Evolutionary conservation across 2,888 invertebrate genomes (phyloP).

Genomic region (Pachliopta kotzebuea): DNA sequence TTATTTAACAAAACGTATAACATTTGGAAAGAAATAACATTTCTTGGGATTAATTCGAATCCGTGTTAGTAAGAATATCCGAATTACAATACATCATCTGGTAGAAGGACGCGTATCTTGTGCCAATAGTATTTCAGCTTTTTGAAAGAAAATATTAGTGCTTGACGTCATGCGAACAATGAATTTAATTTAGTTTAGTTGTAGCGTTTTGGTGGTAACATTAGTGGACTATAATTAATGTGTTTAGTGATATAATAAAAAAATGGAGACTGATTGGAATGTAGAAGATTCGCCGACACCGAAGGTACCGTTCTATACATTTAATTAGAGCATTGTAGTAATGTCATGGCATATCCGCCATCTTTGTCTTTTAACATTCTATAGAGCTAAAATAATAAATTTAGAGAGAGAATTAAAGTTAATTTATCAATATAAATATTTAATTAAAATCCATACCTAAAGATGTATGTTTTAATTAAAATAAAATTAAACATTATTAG

Average conservation of each 20-base stretch:
- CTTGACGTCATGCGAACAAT: constrained; percentile 75
- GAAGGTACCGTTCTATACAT: constrained; percentile 60
- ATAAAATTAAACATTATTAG: neutral
- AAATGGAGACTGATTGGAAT: constrained; percentile 96
- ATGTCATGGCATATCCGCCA: constrained; percentile 73
- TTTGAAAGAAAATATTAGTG: constrained; percentile 48
- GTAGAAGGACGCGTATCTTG: constrained; percentile 36
- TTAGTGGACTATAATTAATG: constrained; percentile 70
- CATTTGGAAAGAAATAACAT: neutral
- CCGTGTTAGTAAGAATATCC: constrained; percentile 27
- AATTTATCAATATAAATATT: no score
- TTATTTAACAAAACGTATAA: no score
- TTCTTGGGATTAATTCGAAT: neutral
- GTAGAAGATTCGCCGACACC: constrained; percentile 85
- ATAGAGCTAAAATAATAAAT: constrained; percentile 50
- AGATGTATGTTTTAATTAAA: neutral
- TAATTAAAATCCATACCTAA: neutral
- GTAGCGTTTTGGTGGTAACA: constrained; percentile 64
- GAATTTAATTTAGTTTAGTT: constrained; percentile 62
- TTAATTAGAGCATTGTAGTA: constrained; percentile 64
- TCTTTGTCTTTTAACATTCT: constrained; percentile 61
- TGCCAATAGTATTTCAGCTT: constrained; percentile 33
- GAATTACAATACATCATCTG: constrained; percentile 22
- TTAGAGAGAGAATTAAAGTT: constrained; percentile 31
- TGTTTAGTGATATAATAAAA: constrained; percentile 84